Percentiles rank a stretch among this genome's conserved stretches.
phyloP scores from a whole-genome alignment of 2,113 vertebrate genomes.

The Pterocles orientalis region DNA sequence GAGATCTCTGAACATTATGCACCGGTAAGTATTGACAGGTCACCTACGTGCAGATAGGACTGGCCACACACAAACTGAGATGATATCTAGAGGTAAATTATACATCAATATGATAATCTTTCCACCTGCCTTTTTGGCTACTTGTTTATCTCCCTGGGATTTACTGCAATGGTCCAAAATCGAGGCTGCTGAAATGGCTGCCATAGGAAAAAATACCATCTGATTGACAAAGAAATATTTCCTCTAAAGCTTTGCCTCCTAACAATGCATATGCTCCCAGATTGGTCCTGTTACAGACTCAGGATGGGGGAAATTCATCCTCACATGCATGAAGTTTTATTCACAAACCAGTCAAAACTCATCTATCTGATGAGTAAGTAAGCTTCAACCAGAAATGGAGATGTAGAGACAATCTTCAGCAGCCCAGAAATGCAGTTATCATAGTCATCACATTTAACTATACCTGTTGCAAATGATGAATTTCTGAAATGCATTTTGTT shows the following conservation, averaged over 20 bases:
- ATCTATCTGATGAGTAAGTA: no score
- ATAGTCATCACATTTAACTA: neutral
- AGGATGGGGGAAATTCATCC: neutral
- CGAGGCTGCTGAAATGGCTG: neutral
- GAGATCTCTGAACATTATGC: neutral
- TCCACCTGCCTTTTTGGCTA: neutral
- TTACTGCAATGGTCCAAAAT: neutral
- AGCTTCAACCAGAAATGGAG: no score
- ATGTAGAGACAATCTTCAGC: neutral
- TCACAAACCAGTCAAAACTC: neutral
- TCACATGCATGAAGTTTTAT: accelerated
- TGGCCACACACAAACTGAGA: neutral
- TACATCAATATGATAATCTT: neutral
- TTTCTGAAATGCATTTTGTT: constrained; percentile 16
- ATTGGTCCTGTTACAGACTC: neutral
- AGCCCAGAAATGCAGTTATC: neutral
- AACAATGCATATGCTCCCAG: neutral
- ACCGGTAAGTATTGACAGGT: neutral
- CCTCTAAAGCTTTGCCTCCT: neutral
- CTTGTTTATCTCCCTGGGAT: neutral
- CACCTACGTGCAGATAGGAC: neutral
- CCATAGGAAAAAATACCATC: neutral
- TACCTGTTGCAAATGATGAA: neutral
- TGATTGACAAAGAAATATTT: neutral
- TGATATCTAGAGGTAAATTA: neutral